phyloP scores from a whole-genome alignment of 1,140 invertebrate genomes.

The Neotoxoptera formosana region DNA sequence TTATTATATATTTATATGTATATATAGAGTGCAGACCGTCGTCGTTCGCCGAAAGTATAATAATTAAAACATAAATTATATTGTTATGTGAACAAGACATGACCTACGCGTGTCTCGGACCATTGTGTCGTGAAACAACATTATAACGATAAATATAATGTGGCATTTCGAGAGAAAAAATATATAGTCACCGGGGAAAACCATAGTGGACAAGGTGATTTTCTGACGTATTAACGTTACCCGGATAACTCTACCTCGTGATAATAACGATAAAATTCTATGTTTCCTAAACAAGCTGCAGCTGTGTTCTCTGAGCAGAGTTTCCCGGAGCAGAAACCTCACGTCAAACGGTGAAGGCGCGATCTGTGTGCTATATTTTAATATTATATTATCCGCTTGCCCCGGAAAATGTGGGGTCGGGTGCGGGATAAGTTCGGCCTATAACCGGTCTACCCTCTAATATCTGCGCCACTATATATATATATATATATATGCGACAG shows the following conservation, averaged over 20 bases:
- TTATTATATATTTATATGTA: not conserved
- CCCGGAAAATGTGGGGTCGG: no score
- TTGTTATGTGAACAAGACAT: not conserved
- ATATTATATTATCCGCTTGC: no score
- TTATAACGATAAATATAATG: not conserved
- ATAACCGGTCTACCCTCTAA: not conserved
- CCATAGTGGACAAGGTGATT: not conserved
- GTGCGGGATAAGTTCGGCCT: no score
- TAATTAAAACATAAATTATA: slow-evolving; percentile 11
- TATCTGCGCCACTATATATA: not conserved
- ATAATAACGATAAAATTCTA: no score
- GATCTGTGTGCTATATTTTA: no score
- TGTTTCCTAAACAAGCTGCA: no score
- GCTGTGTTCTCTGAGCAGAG: no score
- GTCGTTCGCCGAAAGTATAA: not conserved
- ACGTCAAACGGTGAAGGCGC: no score
- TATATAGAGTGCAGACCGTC: not conserved
- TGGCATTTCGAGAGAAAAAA: not conserved
- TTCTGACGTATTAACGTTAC: not conserved
- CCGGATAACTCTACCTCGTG: no score
- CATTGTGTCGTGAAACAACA: not conserved
- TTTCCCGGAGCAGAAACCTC: no score
- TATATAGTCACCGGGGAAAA: no score
- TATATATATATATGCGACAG: no score
- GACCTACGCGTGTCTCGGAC: not conserved